Percentiles rank a stretch among this genome's conserved stretches.
phyloP scores from a whole-genome alignment of 2,888 invertebrate genomes.

The Leucoptera coffeella region DNA sequence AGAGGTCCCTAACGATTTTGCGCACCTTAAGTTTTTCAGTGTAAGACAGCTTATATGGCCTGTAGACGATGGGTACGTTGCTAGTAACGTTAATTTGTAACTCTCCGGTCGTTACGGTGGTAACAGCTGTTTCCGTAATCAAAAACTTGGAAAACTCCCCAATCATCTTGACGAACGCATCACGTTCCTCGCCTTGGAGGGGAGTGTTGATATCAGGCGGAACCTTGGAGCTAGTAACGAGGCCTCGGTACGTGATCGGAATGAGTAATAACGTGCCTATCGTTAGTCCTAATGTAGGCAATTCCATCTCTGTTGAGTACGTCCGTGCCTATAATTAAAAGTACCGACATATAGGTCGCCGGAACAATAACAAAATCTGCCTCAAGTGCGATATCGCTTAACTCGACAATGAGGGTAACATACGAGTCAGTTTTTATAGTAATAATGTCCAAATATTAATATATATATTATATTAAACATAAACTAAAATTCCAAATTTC shows the following conservation, averaged over 20 bases:
- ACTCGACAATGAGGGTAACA: constrained; percentile 2
- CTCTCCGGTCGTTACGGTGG: too few relatives aligned
- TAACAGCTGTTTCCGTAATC: constrained; percentile 6
- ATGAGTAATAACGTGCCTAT: constrained; percentile 6
- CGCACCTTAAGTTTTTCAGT: too few relatives aligned
- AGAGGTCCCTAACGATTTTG: constrained; percentile 5
- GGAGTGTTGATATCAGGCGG: too few relatives aligned
- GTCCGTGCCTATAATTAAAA: constrained; percentile 9
- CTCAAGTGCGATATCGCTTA: too few relatives aligned
- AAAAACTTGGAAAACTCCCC: constrained; percentile 5
- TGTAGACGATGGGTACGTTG: constrained; percentile 4
- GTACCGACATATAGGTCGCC: constrained; percentile 5
- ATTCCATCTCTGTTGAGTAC: too few relatives aligned
- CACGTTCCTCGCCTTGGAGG: constrained; percentile 5
- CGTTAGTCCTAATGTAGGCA: constrained; percentile 6
- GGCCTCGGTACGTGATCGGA: not conserved
- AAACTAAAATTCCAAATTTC: too few relatives aligned
- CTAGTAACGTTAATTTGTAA: constrained; percentile 6
- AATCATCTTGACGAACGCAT: constrained; percentile 4
- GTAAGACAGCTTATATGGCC: constrained; percentile 7
- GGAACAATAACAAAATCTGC: constrained; percentile 9
- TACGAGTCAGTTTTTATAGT: not conserved
- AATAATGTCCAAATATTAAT: too few relatives aligned
- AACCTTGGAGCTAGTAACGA: too few relatives aligned
- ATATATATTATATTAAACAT: too few relatives aligned